Conservation (phyloP, 2,113 vertebrate species). For the Caranx ignobilis region DNA sequence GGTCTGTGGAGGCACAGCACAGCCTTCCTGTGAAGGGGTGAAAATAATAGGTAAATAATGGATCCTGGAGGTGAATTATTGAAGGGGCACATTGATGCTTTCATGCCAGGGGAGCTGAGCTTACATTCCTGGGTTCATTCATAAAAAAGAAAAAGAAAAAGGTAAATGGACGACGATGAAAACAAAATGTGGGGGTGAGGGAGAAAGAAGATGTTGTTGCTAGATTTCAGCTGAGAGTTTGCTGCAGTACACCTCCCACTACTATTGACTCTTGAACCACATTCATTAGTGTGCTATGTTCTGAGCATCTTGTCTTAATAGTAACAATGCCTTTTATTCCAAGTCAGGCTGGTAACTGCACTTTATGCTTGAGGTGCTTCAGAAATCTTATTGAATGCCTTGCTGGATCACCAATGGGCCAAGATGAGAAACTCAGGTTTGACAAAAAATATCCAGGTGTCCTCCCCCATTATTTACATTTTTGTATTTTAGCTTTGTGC, state of each 20-base stretch:
- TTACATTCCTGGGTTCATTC: constrained; percentile 71
- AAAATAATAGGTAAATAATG: constrained; percentile 82
- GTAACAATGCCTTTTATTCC: not conserved
- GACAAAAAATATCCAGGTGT: no score
- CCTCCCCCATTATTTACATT: no score
- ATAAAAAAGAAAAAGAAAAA: constrained; percentile 55
- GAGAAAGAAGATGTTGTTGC: constrained; percentile 20
- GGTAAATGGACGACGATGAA: not conserved
- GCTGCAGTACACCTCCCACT: not conserved
- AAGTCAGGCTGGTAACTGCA: not conserved
- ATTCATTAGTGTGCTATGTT: not conserved
- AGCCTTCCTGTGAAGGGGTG: constrained; percentile 63
- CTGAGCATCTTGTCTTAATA: not conserved
- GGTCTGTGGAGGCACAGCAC: constrained; percentile 6
- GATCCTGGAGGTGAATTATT: constrained; percentile 74
- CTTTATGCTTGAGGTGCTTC: no score
- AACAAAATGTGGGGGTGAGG: constrained; percentile 9
- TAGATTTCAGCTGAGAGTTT: constrained; percentile 6
- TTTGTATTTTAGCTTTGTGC: no score
- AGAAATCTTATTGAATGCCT: no score
- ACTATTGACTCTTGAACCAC: not conserved
- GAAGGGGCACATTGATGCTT: constrained; percentile 75
- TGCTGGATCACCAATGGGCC: no score
- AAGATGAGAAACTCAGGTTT: no score
- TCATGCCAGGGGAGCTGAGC: constrained; percentile 51